Evolutionary conservation across 2,113 vertebrate species (phyloP).

Genomic region (Tragelaphus imberbis): DNA sequence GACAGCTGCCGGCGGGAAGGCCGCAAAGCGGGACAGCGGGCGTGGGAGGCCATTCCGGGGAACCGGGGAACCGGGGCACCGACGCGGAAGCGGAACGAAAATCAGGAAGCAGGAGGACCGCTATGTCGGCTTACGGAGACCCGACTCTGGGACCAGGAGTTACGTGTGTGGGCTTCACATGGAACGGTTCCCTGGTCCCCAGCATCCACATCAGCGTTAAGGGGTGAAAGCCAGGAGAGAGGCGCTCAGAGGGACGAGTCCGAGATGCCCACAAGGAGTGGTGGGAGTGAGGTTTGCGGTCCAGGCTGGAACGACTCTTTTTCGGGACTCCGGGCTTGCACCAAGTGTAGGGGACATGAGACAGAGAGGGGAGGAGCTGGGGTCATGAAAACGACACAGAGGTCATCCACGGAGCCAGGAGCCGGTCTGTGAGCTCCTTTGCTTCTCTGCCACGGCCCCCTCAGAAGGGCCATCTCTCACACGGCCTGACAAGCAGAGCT

Average conservation of each 20-base stretch:
- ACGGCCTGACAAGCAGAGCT: conserved; percentile 56
- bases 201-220: background rate
- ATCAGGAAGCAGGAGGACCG: accelerated
- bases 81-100: accelerated
- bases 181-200: background rate
- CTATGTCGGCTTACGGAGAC: background rate
- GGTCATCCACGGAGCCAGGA: accelerated
- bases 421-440: background rate
- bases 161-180: accelerated
- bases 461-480: conserved; percentile 44
- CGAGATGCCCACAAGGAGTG: background rate
- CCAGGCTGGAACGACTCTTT: background rate
- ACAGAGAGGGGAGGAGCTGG: no score
- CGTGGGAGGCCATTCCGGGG: accelerated
- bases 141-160: no score
- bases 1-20: background rate
- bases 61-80: no score
- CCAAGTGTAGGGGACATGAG: accelerated
- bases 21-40: accelerated
- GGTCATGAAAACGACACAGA: accelerated
- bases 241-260: accelerated
- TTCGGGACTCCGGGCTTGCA: background rate
- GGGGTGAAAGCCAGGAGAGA: background rate
- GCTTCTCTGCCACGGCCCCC: background rate
- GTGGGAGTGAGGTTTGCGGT: background rate